Conservation (phyloP, 2,888 invertebrate genomes). For the Coelopa pilipes region DNA sequence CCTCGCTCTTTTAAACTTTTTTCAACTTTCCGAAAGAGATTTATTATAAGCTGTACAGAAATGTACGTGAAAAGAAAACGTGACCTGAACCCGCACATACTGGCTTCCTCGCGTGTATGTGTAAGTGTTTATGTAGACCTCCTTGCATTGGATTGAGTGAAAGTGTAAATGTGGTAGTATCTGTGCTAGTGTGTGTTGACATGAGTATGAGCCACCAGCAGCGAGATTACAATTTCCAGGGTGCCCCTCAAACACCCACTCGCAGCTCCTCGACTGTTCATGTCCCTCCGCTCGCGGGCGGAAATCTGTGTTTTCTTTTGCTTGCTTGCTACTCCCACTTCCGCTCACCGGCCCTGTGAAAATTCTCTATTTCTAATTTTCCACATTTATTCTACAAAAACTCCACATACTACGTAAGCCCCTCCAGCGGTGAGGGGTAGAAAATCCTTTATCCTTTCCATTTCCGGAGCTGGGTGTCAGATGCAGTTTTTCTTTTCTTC, state of each 20-base stretch:
- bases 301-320: neutral
- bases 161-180: no score
- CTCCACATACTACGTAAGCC: constrained; percentile 7
- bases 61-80: constrained; percentile 21
- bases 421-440: neutral
- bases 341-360: neutral
- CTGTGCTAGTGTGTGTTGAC: neutral
- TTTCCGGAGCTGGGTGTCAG: constrained; percentile 11
- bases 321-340: neutral
- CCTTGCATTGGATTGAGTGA: no score
- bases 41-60: constrained; percentile 36
- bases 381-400: constrained; percentile 22
- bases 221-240: neutral
- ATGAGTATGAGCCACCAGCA: neutral
- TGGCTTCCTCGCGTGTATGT: neutral
- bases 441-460: neutral
- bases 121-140: neutral
- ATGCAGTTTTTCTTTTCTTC: constrained; percentile 4
- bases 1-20: constrained; percentile 11
- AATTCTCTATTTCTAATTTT: constrained; percentile 10
- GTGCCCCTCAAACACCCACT: no score
- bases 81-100: constrained; percentile 16
- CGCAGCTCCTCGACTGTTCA: neutral
- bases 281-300: constrained; percentile 7
- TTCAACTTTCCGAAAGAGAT: constrained; percentile 34